Evolutionary conservation across 2,113 vertebrate genomes (phyloP).

Genomic region (Anser cygnoides): DNA sequence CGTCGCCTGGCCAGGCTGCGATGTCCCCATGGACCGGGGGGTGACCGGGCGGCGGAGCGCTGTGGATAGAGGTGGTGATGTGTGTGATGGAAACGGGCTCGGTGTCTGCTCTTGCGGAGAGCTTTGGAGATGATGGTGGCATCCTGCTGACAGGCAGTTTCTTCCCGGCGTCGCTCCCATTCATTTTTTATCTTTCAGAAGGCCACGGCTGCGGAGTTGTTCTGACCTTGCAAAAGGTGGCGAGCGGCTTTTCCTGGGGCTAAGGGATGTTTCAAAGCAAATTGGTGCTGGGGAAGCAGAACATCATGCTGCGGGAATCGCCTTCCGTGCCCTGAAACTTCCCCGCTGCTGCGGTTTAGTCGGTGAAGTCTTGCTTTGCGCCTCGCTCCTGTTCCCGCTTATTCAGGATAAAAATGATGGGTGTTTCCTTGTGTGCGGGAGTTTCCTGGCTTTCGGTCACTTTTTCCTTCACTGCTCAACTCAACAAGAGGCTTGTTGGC

Average conservation of each 20-base stretch:
- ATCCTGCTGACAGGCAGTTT: neutral
- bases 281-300: accelerated
- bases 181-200: neutral
- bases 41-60: neutral
- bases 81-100: neutral
- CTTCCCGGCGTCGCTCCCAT: neutral
- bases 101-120: neutral
- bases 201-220: neutral
- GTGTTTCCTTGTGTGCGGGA: neutral
- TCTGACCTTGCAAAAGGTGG: neutral
- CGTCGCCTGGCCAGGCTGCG: neutral
- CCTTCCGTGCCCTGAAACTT: neutral
- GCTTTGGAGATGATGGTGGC: neutral
- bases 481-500: neutral
- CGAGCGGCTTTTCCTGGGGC: neutral
- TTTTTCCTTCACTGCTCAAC: neutral
- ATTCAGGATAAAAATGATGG: accelerated
- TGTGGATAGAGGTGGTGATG: neutral
- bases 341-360: accelerated
- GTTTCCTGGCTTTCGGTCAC: neutral
- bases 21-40: neutral
- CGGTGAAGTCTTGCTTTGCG: neutral
- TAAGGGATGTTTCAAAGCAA: accelerated
- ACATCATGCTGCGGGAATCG: neutral
- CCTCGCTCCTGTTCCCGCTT: accelerated